Percentiles rank a stretch among this genome's conserved stretches.
phyloP scores from a whole-genome alignment of 2,113 vertebrate genomes.

The Sigmodon hispidus region DNA sequence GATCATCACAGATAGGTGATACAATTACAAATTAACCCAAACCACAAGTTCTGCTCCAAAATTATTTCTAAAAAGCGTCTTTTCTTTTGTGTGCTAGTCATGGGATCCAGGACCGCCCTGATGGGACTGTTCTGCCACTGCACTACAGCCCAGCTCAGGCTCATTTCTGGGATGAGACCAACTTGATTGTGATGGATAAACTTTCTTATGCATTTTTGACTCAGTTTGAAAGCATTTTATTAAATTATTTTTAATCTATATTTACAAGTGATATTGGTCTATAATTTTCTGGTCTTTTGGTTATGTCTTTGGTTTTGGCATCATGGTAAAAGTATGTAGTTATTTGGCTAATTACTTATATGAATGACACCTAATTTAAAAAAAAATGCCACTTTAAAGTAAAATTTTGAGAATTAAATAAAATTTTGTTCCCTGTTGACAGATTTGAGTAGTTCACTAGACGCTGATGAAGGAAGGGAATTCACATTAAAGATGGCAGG shows the following conservation, averaged over 20 bases:
- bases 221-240: too few relatives aligned
- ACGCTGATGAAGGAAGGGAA: constrained; percentile 3
- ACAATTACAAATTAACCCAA: constrained; percentile 21
- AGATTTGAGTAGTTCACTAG: not conserved
- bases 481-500: constrained; percentile 10
- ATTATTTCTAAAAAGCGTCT: not conserved
- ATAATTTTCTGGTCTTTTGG: too few relatives aligned
- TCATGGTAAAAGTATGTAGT: too few relatives aligned
- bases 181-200: too few relatives aligned
- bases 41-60: not conserved
- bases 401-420: constrained; percentile 42
- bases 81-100: not conserved
- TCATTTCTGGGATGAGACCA: too few relatives aligned
- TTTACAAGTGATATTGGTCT: too few relatives aligned
- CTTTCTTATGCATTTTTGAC: too few relatives aligned
- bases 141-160: not conserved
- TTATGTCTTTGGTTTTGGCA: too few relatives aligned
- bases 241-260: too few relatives aligned
- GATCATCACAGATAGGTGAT: not conserved
- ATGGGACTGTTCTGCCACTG: not conserved
- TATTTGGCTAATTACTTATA: too few relatives aligned
- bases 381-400: not conserved
- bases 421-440: constrained; percentile 12
- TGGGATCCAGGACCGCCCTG: not conserved
- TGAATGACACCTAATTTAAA: not conserved